A percentile compares a stretch with the other conserved stretches of the same genome.
These are phyloP conservation scores for Lycia hirtaria DNA, from an alignment of 2,888 invertebrate species.

Conservation along the genomic window DNA sequence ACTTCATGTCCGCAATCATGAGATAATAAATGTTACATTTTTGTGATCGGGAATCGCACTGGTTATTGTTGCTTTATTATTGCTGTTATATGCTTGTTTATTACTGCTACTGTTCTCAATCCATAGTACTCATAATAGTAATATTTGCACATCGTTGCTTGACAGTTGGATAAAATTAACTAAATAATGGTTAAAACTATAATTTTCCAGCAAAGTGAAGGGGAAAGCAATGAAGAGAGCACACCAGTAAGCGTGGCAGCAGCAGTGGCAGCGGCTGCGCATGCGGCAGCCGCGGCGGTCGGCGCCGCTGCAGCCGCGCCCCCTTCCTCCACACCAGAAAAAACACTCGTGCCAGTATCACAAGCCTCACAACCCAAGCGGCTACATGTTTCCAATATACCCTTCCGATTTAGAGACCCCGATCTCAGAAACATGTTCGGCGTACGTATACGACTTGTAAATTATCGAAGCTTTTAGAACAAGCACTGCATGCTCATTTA, in stretches of 20 bases:
- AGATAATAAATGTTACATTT: no score
- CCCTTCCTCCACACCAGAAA: constrained; percentile 73
- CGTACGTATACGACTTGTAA: constrained; percentile 87
- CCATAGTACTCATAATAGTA: no score
- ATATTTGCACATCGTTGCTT: no score
- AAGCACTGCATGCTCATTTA: constrained; percentile 55
- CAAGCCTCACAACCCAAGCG: constrained; percentile 93
- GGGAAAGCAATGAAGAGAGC: constrained; percentile 83
- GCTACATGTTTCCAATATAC: constrained; percentile 99
- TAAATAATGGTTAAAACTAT: not conserved
- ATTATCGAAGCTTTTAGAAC: constrained; percentile 29
- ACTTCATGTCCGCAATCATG: no score
- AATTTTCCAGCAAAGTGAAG: constrained; percentile 68
- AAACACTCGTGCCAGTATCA: constrained; percentile 81
- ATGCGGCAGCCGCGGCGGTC: constrained; percentile 64
- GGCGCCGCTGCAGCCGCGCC: constrained; percentile 56
- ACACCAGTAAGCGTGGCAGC: constrained; percentile 81
- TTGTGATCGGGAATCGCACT: no score
- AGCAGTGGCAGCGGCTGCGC: constrained; percentile 56
- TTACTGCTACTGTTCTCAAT: no score
- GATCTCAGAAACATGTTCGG: constrained; percentile 99
- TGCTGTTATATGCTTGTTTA: no score
- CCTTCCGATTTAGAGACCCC: constrained; percentile 99
- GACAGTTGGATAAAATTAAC: no score
- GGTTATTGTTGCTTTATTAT: no score